A percentile compares a stretch with the other conserved stretches of the same genome.
Conservation (phyloP, 2,797 vertebrate species). For the Galaxias olidus region DNA sequence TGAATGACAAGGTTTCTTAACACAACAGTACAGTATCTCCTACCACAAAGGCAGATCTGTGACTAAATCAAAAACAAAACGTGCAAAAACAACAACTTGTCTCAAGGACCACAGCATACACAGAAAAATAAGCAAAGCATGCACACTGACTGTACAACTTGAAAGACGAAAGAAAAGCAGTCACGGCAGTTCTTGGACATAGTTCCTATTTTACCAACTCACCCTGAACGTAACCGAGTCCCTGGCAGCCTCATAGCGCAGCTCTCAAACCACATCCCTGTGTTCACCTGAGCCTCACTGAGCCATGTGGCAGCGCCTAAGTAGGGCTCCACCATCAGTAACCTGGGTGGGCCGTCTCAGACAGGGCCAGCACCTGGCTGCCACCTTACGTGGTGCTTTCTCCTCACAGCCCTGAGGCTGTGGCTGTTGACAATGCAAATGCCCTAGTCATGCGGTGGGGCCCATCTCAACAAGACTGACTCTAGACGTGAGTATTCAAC, state of each 20-base stretch:
- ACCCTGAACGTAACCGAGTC: slow-evolving; percentile 40
- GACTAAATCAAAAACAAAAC: too few relatives aligned
- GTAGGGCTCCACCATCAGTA: slow-evolving; percentile 47
- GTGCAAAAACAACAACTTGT: too few relatives aligned
- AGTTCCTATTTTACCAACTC: slow-evolving; percentile 44
- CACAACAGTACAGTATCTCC: too few relatives aligned
- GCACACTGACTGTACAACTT: too few relatives aligned
- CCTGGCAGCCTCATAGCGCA: slow-evolving; percentile 36
- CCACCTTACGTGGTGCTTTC: too few relatives aligned
- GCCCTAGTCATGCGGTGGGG: slow-evolving; percentile 26
- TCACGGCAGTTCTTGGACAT: neutral
- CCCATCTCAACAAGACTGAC: slow-evolving; percentile 41
- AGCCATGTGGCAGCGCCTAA: slow-evolving; percentile 59
- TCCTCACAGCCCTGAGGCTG: slow-evolving; percentile 27
- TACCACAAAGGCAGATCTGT: too few relatives aligned
- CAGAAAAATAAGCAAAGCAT: too few relatives aligned
- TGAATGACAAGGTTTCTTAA: too few relatives aligned
- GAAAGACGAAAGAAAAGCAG: too few relatives aligned
- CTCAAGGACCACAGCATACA: too few relatives aligned
- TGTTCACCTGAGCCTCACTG: slow-evolving; percentile 16
- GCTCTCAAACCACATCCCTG: slow-evolving; percentile 5
- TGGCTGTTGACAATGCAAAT: slow-evolving; percentile 52
- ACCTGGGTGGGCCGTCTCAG: slow-evolving; percentile 60
- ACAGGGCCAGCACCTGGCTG: too few relatives aligned
- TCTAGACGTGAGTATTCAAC: slow-evolving; percentile 46